Conservation (phyloP, 2,888 invertebrate species). For the Meta bourneti region DNA sequence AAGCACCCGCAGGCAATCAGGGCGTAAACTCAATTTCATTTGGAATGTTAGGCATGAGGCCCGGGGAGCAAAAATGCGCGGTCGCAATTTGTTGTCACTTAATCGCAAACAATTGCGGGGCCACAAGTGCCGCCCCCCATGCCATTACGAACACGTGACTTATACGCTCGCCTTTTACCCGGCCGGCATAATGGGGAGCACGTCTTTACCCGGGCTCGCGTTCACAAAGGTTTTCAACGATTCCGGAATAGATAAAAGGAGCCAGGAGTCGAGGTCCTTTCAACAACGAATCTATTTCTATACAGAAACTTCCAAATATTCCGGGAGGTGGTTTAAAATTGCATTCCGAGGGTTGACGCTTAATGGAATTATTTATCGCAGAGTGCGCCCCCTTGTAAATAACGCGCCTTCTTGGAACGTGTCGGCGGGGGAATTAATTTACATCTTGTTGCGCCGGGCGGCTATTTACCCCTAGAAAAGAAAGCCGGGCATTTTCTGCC, state of each 20-base stretch:
- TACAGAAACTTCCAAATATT: conserved; percentile 63
- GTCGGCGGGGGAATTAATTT: conserved; percentile 65
- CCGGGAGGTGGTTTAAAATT: conserved; percentile 61
- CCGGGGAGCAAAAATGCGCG: conserved; percentile 48
- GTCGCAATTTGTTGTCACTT: conserved; percentile 75
- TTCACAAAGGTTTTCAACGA: conserved; percentile 53
- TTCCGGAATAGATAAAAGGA: conserved; percentile 51
- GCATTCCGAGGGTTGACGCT: conserved; percentile 50
- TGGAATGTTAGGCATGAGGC: conserved; percentile 70
- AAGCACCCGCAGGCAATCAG: conserved; percentile 44
- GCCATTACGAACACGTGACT: conserved; percentile 62
- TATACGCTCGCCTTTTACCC: conserved; percentile 44
- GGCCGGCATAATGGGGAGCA: conserved; percentile 49
- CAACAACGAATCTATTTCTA: conserved; percentile 66
- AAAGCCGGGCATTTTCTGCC: conserved; percentile 35
- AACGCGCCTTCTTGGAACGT: conserved; percentile 29
- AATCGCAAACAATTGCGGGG: conserved; percentile 70
- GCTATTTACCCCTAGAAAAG: conserved; percentile 60
- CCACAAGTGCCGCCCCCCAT: conserved; percentile 1
- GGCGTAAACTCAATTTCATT: conserved; percentile 75
- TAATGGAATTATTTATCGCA: conserved; percentile 76
- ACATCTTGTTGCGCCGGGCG: conserved; percentile 68
- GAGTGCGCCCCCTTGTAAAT: conserved; percentile 26
- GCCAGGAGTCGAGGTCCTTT: no score
- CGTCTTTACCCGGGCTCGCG: conserved; percentile 38